phyloP scores from a whole-genome alignment of 2,888 invertebrate genomes.

The Coecobrya sp. region DNA sequence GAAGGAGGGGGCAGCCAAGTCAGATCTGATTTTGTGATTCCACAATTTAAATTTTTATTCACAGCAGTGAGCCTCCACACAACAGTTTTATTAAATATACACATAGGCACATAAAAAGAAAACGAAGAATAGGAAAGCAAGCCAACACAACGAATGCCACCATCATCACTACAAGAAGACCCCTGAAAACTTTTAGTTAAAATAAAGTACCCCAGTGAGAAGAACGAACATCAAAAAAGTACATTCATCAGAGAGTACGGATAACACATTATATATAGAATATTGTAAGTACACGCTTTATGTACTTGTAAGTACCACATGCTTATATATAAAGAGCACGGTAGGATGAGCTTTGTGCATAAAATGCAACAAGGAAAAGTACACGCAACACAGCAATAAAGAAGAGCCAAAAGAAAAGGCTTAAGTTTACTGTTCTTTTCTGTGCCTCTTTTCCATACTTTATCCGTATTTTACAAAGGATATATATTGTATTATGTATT shows the following conservation, averaged over 20 bases:
- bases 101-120: slow-evolving; percentile 19
- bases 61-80: slow-evolving; percentile 46
- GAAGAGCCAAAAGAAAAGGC: slow-evolving; percentile 44
- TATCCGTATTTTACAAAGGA: not conserved
- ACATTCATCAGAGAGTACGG: not conserved
- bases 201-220: slow-evolving; percentile 71
- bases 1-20: slow-evolving; percentile 52
- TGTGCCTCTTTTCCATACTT: slow-evolving; percentile 39
- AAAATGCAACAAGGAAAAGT: not conserved
- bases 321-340: not conserved
- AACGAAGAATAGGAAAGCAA: slow-evolving; percentile 41
- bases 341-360: not conserved
- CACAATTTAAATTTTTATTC: slow-evolving; percentile 62
- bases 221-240: slow-evolving; percentile 10
- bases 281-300: not conserved
- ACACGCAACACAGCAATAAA: slow-evolving; percentile 13
- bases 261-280: not conserved
- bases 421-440: slow-evolving; percentile 71
- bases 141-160: slow-evolving; percentile 50
- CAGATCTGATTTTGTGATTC: slow-evolving; percentile 70
- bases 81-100: slow-evolving; percentile 19
- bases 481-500: too few species aligned
- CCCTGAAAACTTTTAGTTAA: slow-evolving; percentile 55
- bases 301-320: slow-evolving; percentile 20
- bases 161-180: slow-evolving; percentile 31